Percentiles rank a stretch among this genome's conserved stretches.
Conservation (phyloP, 2,888 invertebrate species). For the Colostygia pectinataria region DNA sequence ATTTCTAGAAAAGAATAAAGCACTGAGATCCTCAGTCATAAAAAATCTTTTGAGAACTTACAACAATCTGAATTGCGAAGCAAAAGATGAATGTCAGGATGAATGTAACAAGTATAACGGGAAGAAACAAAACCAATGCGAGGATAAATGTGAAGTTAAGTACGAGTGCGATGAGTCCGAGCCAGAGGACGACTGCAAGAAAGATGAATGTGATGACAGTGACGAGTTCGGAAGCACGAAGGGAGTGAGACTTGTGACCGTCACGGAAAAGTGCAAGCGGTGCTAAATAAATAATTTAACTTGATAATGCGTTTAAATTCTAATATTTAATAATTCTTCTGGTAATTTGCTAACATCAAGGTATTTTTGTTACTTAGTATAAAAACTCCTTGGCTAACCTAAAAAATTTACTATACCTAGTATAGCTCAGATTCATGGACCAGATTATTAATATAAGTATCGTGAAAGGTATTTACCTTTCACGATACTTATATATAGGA, state of each 20-base stretch:
- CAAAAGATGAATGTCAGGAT: conserved; percentile 46
- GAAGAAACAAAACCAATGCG: conserved; percentile 35
- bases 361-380: too few relatives aligned
- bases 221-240: conserved; percentile 25
- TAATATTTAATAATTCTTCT: too few relatives aligned
- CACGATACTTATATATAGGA: too few relatives aligned
- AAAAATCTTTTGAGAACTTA: conserved; percentile 42
- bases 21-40: conserved; percentile 43
- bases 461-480: too few relatives aligned
- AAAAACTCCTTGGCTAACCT: too few relatives aligned
- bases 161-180: conserved; percentile 41
- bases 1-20: conserved; percentile 2
- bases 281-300: conserved; percentile 26
- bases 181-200: conserved; percentile 25
- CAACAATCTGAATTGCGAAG: conserved; percentile 44
- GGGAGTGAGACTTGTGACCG: conserved; percentile 11
- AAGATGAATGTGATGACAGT: conserved; percentile 31
- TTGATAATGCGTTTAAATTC: conserved; percentile 1
- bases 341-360: too few relatives aligned
- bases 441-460: too few relatives aligned
- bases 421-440: too few relatives aligned
- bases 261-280: conserved; percentile 19
- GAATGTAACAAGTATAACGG: conserved; percentile 36
- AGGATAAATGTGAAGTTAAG: conserved; percentile 39
- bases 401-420: too few relatives aligned